Evolutionary conservation across 2,888 invertebrate genomes (phyloP).

Genomic region (Caenorhabditis japonica): DNA sequence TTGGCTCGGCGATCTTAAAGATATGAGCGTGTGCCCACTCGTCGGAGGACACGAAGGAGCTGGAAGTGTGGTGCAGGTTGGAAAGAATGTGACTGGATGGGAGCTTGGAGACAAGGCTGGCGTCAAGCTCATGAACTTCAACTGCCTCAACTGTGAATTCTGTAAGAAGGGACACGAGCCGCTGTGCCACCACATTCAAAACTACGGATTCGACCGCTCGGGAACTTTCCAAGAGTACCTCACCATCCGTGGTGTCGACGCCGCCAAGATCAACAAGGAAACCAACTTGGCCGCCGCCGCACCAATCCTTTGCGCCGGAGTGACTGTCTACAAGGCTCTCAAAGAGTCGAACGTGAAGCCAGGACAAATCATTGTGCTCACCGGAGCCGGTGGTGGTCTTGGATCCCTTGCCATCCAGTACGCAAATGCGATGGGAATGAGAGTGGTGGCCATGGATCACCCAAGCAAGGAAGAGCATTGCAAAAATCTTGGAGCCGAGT

Average conservation of each 20-base stretch:
- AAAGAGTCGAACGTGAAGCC: constrained; percentile 59
- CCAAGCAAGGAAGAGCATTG: constrained; percentile 54
- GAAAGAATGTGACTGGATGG: constrained; percentile 59
- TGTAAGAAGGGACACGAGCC: constrained; percentile 63
- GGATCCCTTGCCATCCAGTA: constrained; percentile 65
- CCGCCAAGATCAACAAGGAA: constrained; percentile 48
- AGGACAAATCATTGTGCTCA: constrained; percentile 62
- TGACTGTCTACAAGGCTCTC: constrained; percentile 64
- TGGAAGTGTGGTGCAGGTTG: constrained; percentile 59
- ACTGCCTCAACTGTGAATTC: constrained; percentile 62
- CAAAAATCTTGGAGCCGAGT: constrained; percentile 56
- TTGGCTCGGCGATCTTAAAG: constrained; percentile 54
- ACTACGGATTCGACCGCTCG: constrained; percentile 47
- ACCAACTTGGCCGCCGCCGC: constrained; percentile 57
- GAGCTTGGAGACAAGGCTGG: constrained; percentile 63
- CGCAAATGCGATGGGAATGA: constrained; percentile 64
- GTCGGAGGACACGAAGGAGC: constrained; percentile 68
- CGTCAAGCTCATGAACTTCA: constrained; percentile 63
- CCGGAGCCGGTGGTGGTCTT: constrained; percentile 67
- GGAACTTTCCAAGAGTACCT: constrained; percentile 66
- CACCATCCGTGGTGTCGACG: constrained; percentile 57
- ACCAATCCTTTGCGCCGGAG: constrained; percentile 65
- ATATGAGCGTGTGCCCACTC: constrained; percentile 50
- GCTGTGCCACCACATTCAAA: constrained; percentile 54
- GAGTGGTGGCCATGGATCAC: constrained; percentile 63